These are phyloP conservation scores for Microtus pennsylvanicus DNA, from an alignment of 2,113 vertebrate species.

Conservation along the genomic window DNA sequence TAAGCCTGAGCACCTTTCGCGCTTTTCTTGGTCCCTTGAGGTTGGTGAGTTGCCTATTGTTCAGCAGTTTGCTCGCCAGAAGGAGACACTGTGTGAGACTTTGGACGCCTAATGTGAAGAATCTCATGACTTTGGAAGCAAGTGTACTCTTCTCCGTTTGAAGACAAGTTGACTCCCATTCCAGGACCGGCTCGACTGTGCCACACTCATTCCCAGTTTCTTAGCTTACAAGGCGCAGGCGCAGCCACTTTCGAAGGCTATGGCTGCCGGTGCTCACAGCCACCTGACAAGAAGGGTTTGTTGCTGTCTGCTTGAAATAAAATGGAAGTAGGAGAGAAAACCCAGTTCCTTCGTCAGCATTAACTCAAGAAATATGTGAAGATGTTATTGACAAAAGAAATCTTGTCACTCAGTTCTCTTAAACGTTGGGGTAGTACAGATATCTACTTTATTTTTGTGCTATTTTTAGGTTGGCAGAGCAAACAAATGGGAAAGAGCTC, in stretches of 20 bases:
- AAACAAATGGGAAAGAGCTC: slow-evolving; percentile 16
- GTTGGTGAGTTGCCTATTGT: slow-evolving; percentile 61
- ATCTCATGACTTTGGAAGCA: slow-evolving; percentile 57
- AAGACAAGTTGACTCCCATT: slow-evolving; percentile 42
- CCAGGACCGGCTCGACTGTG: background rate
- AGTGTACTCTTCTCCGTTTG: background rate
- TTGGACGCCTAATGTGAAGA: slow-evolving; percentile 59
- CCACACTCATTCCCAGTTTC: background rate
- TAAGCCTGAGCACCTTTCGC: slow-evolving; percentile 48
- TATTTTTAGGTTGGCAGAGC: slow-evolving; percentile 12
- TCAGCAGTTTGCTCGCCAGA: slow-evolving; percentile 43
- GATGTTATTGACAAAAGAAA: slow-evolving; percentile 34
- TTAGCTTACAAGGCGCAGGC: background rate
- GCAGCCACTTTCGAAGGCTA: background rate
- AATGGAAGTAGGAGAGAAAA: slow-evolving; percentile 19
- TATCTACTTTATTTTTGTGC: background rate
- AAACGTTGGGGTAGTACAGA: background rate
- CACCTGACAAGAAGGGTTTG: background rate
- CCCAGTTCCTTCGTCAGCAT: background rate
- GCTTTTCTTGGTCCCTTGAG: slow-evolving; percentile 52
- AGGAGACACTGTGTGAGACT: slow-evolving; percentile 58
- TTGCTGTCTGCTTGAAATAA: background rate
- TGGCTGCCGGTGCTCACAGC: background rate
- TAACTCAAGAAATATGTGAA: slow-evolving; percentile 26
- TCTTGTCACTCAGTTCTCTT: background rate